phyloP scores from a whole-genome alignment of 2,888 invertebrate species.

The Amblyteles armatorius region DNA sequence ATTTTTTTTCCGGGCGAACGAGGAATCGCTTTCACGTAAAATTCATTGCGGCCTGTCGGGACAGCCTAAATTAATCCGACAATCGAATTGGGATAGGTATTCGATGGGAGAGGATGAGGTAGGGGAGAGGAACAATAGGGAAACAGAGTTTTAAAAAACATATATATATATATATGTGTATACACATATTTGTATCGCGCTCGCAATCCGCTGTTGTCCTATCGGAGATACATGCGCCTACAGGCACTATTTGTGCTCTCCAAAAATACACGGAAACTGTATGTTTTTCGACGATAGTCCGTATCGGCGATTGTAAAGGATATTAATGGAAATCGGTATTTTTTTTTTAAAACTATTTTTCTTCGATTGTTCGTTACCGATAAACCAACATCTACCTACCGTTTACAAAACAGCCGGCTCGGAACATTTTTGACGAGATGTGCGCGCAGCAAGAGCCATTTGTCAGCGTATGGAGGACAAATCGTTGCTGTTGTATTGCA shows the following conservation, averaged over 20 bases:
- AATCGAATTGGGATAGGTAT: constrained; percentile 52
- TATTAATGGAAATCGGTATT: neutral
- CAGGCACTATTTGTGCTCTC: neutral
- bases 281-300: neutral
- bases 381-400: neutral
- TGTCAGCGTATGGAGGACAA: constrained; percentile 38
- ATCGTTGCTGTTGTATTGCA: constrained; percentile 13
- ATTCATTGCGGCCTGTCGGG: constrained; percentile 57
- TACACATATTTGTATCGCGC: constrained; percentile 3
- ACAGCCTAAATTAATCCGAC: constrained; percentile 61
- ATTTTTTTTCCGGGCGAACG: constrained; percentile 33
- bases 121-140: neutral
- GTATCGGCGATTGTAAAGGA: neutral
- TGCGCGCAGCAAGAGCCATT: constrained; percentile 13
- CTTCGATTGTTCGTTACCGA: neutral
- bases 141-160: constrained; percentile 15
- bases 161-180: neutral
- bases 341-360: neutral
- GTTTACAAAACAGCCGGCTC: neutral
- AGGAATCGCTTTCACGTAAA: constrained; percentile 62
- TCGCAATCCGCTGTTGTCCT: constrained; percentile 29
- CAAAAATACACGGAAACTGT: constrained; percentile 18
- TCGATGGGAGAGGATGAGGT: constrained; percentile 5
- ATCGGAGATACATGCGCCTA: constrained; percentile 1
- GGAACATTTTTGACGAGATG: constrained; percentile 16